Conservation (phyloP, 2,888 invertebrate genomes). For the Osmoderma eremita region DNA sequence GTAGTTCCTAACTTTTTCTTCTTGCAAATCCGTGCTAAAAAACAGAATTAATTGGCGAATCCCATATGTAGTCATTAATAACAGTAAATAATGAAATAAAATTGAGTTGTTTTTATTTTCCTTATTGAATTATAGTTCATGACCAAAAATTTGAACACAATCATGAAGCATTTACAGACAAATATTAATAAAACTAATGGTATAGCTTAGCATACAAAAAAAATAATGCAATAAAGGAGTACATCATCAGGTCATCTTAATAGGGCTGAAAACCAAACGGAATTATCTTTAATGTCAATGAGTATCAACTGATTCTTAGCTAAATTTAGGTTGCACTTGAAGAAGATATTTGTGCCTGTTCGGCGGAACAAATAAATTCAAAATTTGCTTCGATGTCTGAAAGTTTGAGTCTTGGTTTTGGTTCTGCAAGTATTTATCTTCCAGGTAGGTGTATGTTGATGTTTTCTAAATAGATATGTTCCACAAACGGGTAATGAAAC, state of each 20-base stretch:
- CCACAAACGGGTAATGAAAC: background rate
- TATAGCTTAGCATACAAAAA: background rate
- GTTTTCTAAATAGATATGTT: no score
- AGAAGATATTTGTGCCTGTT: background rate
- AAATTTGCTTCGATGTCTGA: conserved; percentile 2
- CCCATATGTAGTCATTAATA: background rate
- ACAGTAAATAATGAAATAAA: background rate
- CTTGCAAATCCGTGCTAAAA: no score
- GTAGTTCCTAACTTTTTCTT: no score
- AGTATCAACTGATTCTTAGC: background rate
- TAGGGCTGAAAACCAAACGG: no score
- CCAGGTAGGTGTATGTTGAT: background rate
- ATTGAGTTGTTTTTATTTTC: background rate
- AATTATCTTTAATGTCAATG: background rate
- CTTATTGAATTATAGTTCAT: background rate
- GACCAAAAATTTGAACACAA: background rate
- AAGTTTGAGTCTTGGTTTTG: background rate
- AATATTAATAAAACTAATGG: background rate
- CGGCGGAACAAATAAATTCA: conserved; percentile 6
- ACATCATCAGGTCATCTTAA: background rate
- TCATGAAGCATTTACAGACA: background rate
- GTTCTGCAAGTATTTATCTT: background rate
- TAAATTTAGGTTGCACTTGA: background rate
- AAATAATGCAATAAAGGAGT: background rate
- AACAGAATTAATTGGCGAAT: background rate